Conservation (phyloP, 2,113 vertebrate species). For the Lasiurus cinereus region DNA sequence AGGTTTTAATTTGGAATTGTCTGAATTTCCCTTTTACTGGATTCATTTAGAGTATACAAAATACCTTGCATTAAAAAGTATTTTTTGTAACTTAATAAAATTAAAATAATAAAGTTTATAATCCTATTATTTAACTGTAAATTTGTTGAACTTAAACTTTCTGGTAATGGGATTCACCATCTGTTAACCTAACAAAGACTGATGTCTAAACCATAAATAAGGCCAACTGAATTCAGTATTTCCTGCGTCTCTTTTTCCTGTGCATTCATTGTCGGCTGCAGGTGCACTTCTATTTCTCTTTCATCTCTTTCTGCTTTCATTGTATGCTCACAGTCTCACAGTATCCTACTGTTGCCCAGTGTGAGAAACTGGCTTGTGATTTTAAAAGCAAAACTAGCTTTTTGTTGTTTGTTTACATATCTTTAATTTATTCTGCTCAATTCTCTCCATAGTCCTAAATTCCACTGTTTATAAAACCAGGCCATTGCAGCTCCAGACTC, state of each 20-base stretch:
- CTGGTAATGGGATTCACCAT: slow-evolving; percentile 46
- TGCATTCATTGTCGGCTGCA: slow-evolving; percentile 60
- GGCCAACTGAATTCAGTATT: background rate
- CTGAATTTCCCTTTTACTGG: slow-evolving; percentile 59
- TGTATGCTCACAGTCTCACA: slow-evolving; percentile 55
- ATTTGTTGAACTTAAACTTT: slow-evolving; percentile 23
- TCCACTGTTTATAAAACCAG: slow-evolving; percentile 66
- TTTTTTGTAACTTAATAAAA: slow-evolving; percentile 38
- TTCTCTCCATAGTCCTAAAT: slow-evolving; percentile 29
- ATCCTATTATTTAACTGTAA: slow-evolving; percentile 26
- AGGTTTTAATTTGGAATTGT: slow-evolving; percentile 30
- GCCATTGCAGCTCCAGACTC: background rate
- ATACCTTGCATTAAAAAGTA: slow-evolving; percentile 23
- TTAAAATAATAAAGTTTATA: slow-evolving; percentile 28
- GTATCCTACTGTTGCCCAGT: slow-evolving; percentile 69
- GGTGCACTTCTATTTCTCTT: slow-evolving; percentile 8
- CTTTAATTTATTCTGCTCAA: slow-evolving; percentile 60
- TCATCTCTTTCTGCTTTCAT: slow-evolving; percentile 58
- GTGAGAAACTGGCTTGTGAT: slow-evolving; percentile 67
- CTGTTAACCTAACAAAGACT: slow-evolving; percentile 37
- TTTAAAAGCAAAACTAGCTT: slow-evolving; percentile 70
- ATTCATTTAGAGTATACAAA: slow-evolving; percentile 29
- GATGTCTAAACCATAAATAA: slow-evolving; percentile 31
- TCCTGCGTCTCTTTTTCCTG: slow-evolving; percentile 29
- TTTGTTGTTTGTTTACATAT: slow-evolving; percentile 66